A percentile compares a stretch with the other conserved stretches of the same genome.
Conservation (phyloP, 2,888 invertebrate species). For the Metopia argyrocephala region DNA sequence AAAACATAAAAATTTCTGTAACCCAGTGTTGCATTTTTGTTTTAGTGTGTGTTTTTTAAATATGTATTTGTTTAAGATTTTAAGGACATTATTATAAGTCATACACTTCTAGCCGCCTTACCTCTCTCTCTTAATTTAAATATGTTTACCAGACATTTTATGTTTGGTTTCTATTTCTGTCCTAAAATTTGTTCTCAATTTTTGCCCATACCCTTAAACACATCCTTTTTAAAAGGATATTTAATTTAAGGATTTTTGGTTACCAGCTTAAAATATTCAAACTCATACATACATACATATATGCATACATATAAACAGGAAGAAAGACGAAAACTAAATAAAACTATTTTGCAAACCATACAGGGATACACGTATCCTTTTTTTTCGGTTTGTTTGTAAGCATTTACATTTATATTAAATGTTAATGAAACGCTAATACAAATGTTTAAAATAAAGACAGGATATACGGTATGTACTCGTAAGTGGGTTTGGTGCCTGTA, state of each 20-base stretch:
- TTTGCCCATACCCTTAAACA: neutral
- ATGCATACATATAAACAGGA: neutral
- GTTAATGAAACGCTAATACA: conserved; percentile 60
- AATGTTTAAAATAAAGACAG: neutral
- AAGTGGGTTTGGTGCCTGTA: neutral
- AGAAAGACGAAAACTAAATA: neutral
- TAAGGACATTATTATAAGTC: conserved; percentile 63
- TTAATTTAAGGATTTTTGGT: conserved; percentile 17
- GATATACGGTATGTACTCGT: neutral
- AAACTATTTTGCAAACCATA: conserved; percentile 41
- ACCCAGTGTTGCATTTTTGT: neutral
- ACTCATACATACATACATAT: neutral
- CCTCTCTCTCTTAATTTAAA: conserved; percentile 47
- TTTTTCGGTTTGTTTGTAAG: neutral
- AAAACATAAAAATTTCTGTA: too few relatives aligned
- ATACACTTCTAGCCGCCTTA: conserved; percentile 11
- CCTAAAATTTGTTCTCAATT: neutral
- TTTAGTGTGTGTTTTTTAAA: neutral
- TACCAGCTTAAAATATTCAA: neutral
- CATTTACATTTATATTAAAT: conserved; percentile 57
- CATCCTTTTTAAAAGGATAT: conserved; percentile 40
- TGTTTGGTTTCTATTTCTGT: conserved; percentile 43
- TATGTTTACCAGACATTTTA: conserved; percentile 55
- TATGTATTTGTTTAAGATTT: conserved; percentile 43
- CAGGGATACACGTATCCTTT: conserved; percentile 6